Evolutionary conservation across 2,888 invertebrate species (phyloP).

Genomic region (Caenorhabditis sulstoni): DNA sequence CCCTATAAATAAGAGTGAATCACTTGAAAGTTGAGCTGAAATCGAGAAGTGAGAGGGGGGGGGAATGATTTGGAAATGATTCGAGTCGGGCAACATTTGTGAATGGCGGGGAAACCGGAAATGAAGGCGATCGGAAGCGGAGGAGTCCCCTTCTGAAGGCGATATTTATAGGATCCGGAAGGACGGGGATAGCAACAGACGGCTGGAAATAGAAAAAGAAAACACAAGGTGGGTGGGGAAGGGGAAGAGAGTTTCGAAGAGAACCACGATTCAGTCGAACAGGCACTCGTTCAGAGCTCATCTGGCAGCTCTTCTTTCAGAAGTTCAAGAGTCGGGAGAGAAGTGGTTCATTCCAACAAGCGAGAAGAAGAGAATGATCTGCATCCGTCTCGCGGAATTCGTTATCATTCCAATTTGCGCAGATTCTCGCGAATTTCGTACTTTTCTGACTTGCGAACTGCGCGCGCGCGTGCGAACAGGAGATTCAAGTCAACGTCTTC

Average conservation of each 20-base stretch:
- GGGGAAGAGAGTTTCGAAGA: no score
- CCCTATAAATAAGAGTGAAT: conserved; percentile 48
- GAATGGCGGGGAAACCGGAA: conserved; percentile 29
- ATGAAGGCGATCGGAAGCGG: conserved; percentile 42
- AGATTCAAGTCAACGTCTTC: conserved; percentile 5
- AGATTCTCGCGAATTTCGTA: background rate
- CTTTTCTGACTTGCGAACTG: conserved; percentile 6
- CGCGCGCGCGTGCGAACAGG: conserved; percentile 25
- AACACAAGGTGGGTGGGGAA: background rate
- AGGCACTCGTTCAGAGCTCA: no score
- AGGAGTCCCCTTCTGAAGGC: conserved; percentile 39
- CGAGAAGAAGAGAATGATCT: no score
- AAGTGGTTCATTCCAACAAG: no score
- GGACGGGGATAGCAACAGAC: conserved; percentile 33
- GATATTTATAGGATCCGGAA: conserved; percentile 45
- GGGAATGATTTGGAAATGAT: conserved; percentile 20
- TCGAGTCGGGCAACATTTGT: conserved; percentile 13
- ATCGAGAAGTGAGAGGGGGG: conserved; percentile 1
- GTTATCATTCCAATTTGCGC: background rate
- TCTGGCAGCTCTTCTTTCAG: no score
- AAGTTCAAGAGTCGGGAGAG: no score
- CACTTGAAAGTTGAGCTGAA: conserved; percentile 27
- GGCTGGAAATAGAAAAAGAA: background rate
- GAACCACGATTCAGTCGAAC: no score
- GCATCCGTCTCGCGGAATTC: no score